Evolutionary conservation across 1,140 invertebrate genomes (phyloP).

Genomic region (Drosophila repleta): DNA sequence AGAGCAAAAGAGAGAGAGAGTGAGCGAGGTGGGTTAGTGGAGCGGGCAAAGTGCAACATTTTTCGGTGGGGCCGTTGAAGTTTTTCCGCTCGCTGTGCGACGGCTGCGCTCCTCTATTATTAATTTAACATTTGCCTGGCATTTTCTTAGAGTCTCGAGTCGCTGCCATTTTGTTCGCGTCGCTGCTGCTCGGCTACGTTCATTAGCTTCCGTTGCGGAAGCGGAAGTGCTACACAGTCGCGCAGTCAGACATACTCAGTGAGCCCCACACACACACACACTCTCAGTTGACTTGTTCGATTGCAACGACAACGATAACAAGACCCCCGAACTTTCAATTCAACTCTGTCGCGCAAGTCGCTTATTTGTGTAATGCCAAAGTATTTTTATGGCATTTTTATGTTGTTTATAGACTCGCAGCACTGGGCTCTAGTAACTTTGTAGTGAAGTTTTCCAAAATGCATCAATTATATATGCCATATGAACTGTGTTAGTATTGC

Average conservation of each 20-base stretch:
- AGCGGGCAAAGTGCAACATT: slow-evolving; percentile 15
- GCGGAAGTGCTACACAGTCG: slow-evolving; percentile 66
- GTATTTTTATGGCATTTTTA: slow-evolving; percentile 54
- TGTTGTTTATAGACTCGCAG: slow-evolving; percentile 36
- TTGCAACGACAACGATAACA: slow-evolving; percentile 36
- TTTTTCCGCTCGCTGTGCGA: slow-evolving; percentile 35
- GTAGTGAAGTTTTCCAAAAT: neutral
- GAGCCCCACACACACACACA: slow-evolving; percentile 20
- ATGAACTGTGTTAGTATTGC: neutral
- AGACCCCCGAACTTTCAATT: slow-evolving; percentile 35
- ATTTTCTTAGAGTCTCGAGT: slow-evolving; percentile 50
- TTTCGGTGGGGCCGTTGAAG: slow-evolving; percentile 34
- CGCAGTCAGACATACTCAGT: slow-evolving; percentile 65
- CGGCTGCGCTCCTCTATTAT: slow-evolving; percentile 47
- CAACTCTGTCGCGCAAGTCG: slow-evolving; percentile 33
- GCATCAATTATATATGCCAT: neutral
- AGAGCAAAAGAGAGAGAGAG: neutral
- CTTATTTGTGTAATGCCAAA: slow-evolving; percentile 44
- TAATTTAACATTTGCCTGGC: slow-evolving; percentile 62
- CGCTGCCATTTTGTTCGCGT: slow-evolving; percentile 43
- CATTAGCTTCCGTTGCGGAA: slow-evolving; percentile 69
- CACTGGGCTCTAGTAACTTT: slow-evolving; percentile 19
- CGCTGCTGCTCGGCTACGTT: slow-evolving; percentile 53
- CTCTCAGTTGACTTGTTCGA: slow-evolving; percentile 31
- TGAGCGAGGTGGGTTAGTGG: neutral